Evolutionary conservation across 2,888 invertebrate species (phyloP).

Genomic region (Esperia sulphurella): DNA sequence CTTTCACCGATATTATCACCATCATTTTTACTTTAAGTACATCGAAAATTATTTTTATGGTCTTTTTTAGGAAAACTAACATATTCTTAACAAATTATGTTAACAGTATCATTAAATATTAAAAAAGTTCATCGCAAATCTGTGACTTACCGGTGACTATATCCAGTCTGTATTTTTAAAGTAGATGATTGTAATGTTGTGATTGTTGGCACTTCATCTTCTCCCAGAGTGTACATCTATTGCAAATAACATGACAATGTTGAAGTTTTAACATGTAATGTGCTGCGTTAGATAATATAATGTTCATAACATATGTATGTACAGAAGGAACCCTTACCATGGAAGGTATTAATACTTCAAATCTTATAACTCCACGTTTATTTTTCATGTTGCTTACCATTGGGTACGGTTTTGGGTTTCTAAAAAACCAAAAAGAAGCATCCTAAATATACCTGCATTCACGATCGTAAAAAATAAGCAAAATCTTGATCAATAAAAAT

Average conservation of each 20-base stretch:
- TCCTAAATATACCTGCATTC: background rate
- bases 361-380: slow-evolving; percentile 68
- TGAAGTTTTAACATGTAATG: too few relatives aligned
- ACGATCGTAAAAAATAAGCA: too few relatives aligned
- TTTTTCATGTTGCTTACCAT: slow-evolving; percentile 75
- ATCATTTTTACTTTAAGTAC: too few relatives aligned
- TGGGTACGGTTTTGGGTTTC: slow-evolving; percentile 51
- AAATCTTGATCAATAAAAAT: too few relatives aligned
- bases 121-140: background rate
- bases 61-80: too few relatives aligned
- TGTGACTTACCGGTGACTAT: slow-evolving; percentile 40
- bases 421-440: slow-evolving; percentile 25
- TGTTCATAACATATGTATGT: background rate
- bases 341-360: slow-evolving; percentile 64
- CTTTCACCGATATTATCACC: too few relatives aligned
- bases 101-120: too few relatives aligned
- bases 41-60: too few relatives aligned
- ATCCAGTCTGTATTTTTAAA: slow-evolving; percentile 63
- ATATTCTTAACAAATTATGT: too few relatives aligned
- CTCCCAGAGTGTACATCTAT: slow-evolving; percentile 81
- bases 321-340: slow-evolving; percentile 48
- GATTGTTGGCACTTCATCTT: slow-evolving; percentile 84
- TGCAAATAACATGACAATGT: slow-evolving; percentile 5
- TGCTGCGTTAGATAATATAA: too few relatives aligned
- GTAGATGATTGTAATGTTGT: slow-evolving; percentile 82